Evolutionary conservation across 1,140 invertebrate genomes (phyloP).

Genomic region (Lordiphosa clarofinis): DNA sequence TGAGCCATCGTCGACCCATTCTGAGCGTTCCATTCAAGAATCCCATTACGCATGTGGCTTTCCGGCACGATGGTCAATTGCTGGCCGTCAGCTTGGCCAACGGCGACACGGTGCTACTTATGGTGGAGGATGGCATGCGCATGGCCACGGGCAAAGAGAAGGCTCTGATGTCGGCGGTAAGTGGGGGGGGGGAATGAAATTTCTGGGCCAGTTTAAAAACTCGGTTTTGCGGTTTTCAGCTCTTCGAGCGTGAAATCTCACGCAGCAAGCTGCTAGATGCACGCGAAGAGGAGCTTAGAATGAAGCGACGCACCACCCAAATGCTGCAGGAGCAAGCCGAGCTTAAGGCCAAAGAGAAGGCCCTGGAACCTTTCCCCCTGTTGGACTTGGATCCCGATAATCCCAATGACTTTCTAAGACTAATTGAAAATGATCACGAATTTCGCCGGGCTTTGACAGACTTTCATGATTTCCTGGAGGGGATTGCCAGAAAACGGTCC

Average conservation of each 20-base stretch:
- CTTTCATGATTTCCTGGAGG: conserved; percentile 12
- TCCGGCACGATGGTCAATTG: conserved; percentile 83
- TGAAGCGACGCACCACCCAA: conserved; percentile 79
- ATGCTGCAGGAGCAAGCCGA: conserved; percentile 23
- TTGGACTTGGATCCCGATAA: conserved; percentile 45
- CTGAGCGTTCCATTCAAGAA: conserved; percentile 80
- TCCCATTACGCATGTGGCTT: conserved; percentile 80
- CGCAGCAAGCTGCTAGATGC: conserved; percentile 94
- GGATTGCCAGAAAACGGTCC: conserved; percentile 5
- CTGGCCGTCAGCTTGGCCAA: conserved; percentile 88
- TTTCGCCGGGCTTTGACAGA: conserved; percentile 18
- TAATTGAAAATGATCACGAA: conserved; percentile 19
- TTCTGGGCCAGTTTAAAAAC: conserved; percentile 62
- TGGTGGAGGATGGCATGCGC: conserved; percentile 89
- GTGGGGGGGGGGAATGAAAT: background rate
- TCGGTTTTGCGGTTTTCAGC: conserved; percentile 72
- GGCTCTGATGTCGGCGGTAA: conserved; percentile 83
- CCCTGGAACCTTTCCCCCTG: background rate
- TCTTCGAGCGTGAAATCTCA: conserved; percentile 92
- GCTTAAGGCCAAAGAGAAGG: background rate
- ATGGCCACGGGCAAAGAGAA: conserved; percentile 89
- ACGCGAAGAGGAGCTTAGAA: conserved; percentile 86
- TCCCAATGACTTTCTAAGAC: conserved; percentile 23
- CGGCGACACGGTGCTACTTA: conserved; percentile 88
- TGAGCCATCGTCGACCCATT: conserved; percentile 89